Conservation (phyloP, 2,797 vertebrate species). For the Brachyrhaphis roseni region DNA sequence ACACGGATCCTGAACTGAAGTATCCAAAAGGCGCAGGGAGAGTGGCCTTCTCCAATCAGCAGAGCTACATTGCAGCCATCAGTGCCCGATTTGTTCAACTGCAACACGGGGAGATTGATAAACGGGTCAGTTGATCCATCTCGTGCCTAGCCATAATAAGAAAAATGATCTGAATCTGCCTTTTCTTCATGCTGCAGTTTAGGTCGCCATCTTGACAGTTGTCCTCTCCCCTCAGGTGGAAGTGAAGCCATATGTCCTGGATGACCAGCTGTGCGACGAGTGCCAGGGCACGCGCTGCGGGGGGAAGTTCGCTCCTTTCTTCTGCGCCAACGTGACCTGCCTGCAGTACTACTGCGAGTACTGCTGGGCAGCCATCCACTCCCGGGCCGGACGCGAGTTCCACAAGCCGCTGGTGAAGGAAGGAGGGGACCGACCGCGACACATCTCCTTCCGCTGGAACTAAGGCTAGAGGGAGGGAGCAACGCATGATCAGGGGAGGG, state of each 20-base stretch:
- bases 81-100: slow-evolving; percentile 99
- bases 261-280: slow-evolving; percentile 99
- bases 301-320: slow-evolving; percentile 99
- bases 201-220: slow-evolving; percentile 23
- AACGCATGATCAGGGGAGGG: slow-evolving; percentile 51
- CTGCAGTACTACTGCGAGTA: slow-evolving; percentile 99
- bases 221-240: slow-evolving; percentile 86
- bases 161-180: neutral
- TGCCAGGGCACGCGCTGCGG: slow-evolving; percentile 99
- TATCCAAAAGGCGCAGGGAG: slow-evolving; percentile 99
- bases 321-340: slow-evolving; percentile 99
- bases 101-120: slow-evolving; percentile 99
- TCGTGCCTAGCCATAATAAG: slow-evolving; percentile 1
- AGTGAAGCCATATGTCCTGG: slow-evolving; percentile 99
- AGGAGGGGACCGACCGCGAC: slow-evolving; percentile 98
- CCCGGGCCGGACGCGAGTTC: slow-evolving; percentile 97
- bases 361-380: slow-evolving; percentile 99
- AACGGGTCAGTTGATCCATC: slow-evolving; percentile 88
- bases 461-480: slow-evolving; percentile 81
- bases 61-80: slow-evolving; percentile 99
- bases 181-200: neutral
- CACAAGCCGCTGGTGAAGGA: slow-evolving; percentile 99
- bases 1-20: slow-evolving; percentile 98
- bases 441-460: slow-evolving; percentile 99
- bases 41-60: slow-evolving; percentile 99